Evolutionary conservation across 2,113 vertebrate species (phyloP).

Genomic region (Neotoma lepida): DNA sequence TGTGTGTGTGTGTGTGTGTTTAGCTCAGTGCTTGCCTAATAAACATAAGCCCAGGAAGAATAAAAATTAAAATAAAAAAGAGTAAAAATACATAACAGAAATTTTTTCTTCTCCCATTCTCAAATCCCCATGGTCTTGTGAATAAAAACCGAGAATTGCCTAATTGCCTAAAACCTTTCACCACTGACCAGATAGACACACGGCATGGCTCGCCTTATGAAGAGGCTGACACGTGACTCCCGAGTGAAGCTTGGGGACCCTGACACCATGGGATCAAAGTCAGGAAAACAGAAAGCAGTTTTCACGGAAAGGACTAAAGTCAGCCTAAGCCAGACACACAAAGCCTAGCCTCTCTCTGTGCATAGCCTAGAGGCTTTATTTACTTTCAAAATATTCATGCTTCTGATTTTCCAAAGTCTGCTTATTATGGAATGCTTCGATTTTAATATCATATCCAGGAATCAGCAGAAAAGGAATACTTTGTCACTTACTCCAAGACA

Average conservation of each 20-base stretch:
- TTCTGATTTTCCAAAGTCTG: slow-evolving; percentile 55
- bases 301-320: neutral
- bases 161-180: slow-evolving; percentile 15
- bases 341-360: neutral
- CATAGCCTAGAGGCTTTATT: neutral
- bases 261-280: neutral
- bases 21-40: neutral
- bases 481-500: neutral
- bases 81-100: neutral
- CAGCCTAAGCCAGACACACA: neutral
- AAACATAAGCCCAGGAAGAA: neutral
- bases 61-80: slow-evolving; percentile 26
- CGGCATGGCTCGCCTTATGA: neutral
- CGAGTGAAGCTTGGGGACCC: neutral
- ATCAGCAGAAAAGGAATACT: neutral
- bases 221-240: neutral
- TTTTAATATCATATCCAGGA: neutral
- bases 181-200: neutral
- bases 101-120: neutral
- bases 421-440: neutral
- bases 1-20: neutral
- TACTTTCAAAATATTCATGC: slow-evolving; percentile 40
- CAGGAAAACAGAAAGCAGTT: neutral
- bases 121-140: neutral
- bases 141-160: neutral